These are phyloP conservation scores for Poecilus cupreus DNA, from an alignment of 2,888 invertebrate species.

Conservation along the genomic window DNA sequence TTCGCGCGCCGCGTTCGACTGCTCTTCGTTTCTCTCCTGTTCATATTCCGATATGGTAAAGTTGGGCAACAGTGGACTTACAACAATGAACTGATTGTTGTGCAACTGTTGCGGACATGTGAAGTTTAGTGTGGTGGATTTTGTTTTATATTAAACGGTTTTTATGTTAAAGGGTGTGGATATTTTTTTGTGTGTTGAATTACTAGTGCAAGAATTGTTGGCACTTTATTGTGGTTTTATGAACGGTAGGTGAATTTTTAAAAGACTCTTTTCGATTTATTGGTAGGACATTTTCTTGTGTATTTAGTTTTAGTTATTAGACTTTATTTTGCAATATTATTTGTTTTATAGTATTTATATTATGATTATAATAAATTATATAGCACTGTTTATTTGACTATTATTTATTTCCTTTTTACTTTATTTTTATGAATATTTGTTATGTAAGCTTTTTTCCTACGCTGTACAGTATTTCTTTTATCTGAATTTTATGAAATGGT, in stretches of 20 bases:
- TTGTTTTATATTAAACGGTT: background rate
- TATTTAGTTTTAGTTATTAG: background rate
- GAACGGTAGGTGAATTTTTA: background rate
- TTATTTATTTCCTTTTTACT: too few species aligned
- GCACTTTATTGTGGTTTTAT: background rate
- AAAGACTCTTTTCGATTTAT: background rate
- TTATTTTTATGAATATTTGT: too few species aligned
- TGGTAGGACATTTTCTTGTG: background rate
- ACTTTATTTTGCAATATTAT: too few species aligned
- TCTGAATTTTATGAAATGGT: too few species aligned
- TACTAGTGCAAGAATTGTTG: background rate
- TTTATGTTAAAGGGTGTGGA: conserved; percentile 19
- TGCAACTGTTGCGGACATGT: background rate
- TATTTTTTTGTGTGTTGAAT: background rate
- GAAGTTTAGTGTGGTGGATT: background rate
- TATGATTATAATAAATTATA: too few species aligned
- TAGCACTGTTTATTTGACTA: too few species aligned
- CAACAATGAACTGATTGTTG: conserved; percentile 16
- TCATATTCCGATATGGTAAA: background rate
- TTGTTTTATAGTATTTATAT: too few species aligned
- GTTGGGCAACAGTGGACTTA: background rate
- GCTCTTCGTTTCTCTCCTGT: background rate
- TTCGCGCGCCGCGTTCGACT: background rate
- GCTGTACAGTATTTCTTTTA: too few species aligned
- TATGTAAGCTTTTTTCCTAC: too few species aligned